Percentiles rank a stretch among this genome's conserved stretches.
phyloP scores from a whole-genome alignment of 2,888 invertebrate species.

The Trachelus tabidus region DNA sequence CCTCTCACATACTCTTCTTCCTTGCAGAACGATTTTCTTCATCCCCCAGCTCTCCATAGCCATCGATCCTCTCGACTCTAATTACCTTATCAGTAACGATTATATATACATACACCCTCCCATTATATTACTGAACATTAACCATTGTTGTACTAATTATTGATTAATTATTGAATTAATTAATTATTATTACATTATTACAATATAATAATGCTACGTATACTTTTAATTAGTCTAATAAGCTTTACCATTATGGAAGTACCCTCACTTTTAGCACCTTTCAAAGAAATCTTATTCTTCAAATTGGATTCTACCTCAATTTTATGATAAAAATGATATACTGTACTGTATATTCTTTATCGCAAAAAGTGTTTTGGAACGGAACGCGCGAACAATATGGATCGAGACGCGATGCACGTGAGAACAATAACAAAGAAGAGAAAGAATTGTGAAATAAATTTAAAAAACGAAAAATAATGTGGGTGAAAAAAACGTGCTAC shows the following conservation, averaged over 20 bases:
- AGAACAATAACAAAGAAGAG: constrained; percentile 1
- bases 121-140: constrained; percentile 58
- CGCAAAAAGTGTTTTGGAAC: constrained; percentile 13
- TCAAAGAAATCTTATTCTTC: constrained; percentile 45
- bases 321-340: constrained; percentile 41
- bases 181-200: constrained; percentile 38
- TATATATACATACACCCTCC: constrained; percentile 42
- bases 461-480: not conserved
- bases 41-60: constrained; percentile 13
- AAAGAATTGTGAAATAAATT: not conserved
- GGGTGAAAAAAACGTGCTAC: not conserved
- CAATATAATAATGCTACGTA: constrained; percentile 54
- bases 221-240: constrained; percentile 56
- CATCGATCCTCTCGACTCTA: not conserved
- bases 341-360: constrained; percentile 11
- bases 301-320: constrained; percentile 62
- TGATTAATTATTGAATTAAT: constrained; percentile 42
- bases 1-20: not conserved
- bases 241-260: constrained; percentile 57
- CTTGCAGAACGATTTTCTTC: not conserved
- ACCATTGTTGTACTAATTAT: constrained; percentile 62
- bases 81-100: constrained; percentile 5
- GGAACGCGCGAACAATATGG: not conserved
- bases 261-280: constrained; percentile 60
- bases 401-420: not conserved